phyloP scores from a whole-genome alignment of 2,797 vertebrate genomes.

The Cephalopachus bancanus region DNA sequence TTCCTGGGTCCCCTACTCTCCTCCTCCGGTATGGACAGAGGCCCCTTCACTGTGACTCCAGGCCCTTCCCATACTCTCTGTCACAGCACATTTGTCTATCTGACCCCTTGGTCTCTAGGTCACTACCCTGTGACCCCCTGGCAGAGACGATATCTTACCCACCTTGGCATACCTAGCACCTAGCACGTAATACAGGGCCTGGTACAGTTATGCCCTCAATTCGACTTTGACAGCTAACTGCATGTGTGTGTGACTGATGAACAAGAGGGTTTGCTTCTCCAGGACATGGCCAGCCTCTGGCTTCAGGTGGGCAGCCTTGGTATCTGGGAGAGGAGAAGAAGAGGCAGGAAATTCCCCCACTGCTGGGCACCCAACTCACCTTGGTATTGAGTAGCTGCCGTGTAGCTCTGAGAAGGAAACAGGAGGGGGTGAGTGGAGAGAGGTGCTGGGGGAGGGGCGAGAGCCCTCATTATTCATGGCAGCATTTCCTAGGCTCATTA shows the following conservation, averaged over 20 bases:
- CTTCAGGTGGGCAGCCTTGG: background rate
- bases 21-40: background rate
- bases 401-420: background rate
- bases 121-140: background rate
- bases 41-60: background rate
- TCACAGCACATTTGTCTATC: background rate
- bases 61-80: background rate
- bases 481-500: conserved; percentile 79
- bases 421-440: background rate
- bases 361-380: background rate
- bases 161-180: background rate
- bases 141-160: background rate
- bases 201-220: background rate
- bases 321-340: background rate
- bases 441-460: conserved; percentile 15
- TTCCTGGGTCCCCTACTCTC: background rate
- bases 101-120: background rate
- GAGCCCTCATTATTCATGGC: conserved; percentile 69
- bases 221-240: background rate
- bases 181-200: background rate
- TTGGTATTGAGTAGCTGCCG: background rate
- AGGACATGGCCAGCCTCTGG: background rate
- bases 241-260: background rate
- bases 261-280: background rate
- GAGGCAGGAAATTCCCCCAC: background rate